Evolutionary conservation across 2,888 invertebrate genomes (phyloP).

Genomic region (Tetramorium bicarinatum): DNA sequence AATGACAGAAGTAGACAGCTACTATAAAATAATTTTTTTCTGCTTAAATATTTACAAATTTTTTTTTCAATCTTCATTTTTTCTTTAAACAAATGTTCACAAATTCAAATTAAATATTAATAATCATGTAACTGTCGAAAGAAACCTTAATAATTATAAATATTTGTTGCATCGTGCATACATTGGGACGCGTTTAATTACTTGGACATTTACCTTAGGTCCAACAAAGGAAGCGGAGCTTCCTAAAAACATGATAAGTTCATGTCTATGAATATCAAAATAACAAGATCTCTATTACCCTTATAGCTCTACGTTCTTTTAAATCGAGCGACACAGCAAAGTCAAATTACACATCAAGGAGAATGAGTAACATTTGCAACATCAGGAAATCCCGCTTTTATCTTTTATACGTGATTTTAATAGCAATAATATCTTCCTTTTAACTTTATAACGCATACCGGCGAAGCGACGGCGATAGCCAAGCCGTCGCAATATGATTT

Average conservation of each 20-base stretch:
- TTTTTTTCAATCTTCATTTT: too few species aligned
- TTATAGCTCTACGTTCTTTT: not conserved
- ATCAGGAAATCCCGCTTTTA: slow-evolving; percentile 38
- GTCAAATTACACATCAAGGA: slow-evolving; percentile 35
- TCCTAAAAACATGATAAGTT: not conserved
- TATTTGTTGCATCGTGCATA: too few species aligned
- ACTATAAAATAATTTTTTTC: too few species aligned
- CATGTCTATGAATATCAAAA: not conserved
- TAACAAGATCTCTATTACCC: not conserved
- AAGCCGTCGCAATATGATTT: slow-evolving; percentile 20
- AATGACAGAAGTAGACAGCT: too few species aligned
- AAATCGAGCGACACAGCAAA: slow-evolving; percentile 19
- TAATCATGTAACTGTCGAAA: too few species aligned
- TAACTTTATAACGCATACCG: slow-evolving; percentile 30
- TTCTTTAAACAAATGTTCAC: too few species aligned
- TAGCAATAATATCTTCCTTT: slow-evolving; percentile 29
- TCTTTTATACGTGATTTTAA: slow-evolving; percentile 20
- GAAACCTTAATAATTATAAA: too few species aligned
- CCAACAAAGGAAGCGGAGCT: not conserved
- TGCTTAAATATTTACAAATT: too few species aligned
- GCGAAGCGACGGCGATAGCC: not conserved
- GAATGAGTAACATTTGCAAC: slow-evolving; percentile 41
- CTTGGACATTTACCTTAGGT: too few species aligned
- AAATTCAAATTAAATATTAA: too few species aligned
- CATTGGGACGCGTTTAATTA: too few species aligned